Base-by-base conservation (phyloP, 2,113 vertebrate species). In the Gallinago undulata region DNA sequence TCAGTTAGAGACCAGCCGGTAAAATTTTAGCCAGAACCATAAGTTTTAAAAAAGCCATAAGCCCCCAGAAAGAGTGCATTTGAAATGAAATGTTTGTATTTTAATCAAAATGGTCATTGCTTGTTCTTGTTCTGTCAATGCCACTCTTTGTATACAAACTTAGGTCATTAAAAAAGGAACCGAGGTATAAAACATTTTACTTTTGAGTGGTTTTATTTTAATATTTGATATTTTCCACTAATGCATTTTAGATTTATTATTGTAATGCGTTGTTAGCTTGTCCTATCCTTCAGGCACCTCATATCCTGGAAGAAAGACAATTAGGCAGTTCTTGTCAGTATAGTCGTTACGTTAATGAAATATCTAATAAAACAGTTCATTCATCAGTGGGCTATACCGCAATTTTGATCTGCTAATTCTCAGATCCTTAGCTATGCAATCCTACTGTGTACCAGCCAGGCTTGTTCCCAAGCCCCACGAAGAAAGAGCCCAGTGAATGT, bases 201-300 rank as follows among this genome's bases (percentile, higher is more conserved):
- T 76, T 88, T n/a, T 22, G 21, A 87, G 27, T 56, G 1, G 1
- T 50, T 95, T 90, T 84, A 80, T 48, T 82, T 85, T 59, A 80
- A 43, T 63, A 62, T 63, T 84, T 84, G n/a, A 21, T 92, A 25
- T 70, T 50, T 87, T 78, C 73, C 73, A 81, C 43, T 78, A 93
- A 94, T 25, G 76, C 27, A 51, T 45, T 89, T 94, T 23, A 43
- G 28, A 66, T 89, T 92, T 94, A 72, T 84, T 89, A 48, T 64
- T 72, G 22, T 82, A 75, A 63, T 53, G 21, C 48, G 24, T 48
- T 72, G 39, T 39, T 37, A 94, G 14, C 48, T 81, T 55, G n/a
- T 70, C 27, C 67, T 76, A 23, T 60, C 35, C 33, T 84, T 45
- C 27, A 83, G 62, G 57, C 5, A 60, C 4, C 27, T 69, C 80